Evolutionary conservation across 2,797 vertebrate species (phyloP).

Genomic region (Telmatherina bonti): DNA sequence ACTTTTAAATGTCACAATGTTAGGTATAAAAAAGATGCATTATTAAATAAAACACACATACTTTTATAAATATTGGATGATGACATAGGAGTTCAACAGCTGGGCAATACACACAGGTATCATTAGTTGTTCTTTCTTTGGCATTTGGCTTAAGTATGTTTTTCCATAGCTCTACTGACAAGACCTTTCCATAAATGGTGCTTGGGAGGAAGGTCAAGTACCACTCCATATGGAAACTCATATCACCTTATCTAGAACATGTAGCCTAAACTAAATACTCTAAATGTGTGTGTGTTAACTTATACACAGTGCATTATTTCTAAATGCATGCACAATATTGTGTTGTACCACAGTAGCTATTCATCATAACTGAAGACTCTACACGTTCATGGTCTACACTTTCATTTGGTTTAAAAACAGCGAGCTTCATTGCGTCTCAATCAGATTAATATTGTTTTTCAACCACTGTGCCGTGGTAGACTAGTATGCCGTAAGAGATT

Average conservation of each 20-base stretch:
- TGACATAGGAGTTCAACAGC: background rate
- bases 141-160: conserved; percentile 12
- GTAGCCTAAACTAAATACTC: conserved; percentile 24
- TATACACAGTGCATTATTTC: conserved; percentile 6
- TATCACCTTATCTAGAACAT: conserved; percentile 16
- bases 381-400: too few species aligned
- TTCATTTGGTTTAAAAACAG: too few species aligned
- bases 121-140: conserved; percentile 8
- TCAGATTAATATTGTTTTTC: too few species aligned
- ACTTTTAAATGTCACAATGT: background rate
- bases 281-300: conserved; percentile 8
- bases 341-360: background rate
- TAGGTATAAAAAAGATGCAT: too few species aligned
- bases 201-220: conserved; percentile 9
- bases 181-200: conserved; percentile 6
- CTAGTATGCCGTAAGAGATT: too few species aligned
- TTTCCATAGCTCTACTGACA: conserved; percentile 4
- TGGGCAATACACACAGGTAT: background rate
- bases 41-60: background rate
- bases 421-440: too few species aligned
- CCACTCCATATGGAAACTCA: conserved; percentile 1
- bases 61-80: background rate
- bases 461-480: too few species aligned
- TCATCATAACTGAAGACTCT: too few species aligned
- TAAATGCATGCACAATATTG: background rate